Evolutionary conservation across 2,888 invertebrate species (phyloP).

Genomic region (Cynaeus angustus): DNA sequence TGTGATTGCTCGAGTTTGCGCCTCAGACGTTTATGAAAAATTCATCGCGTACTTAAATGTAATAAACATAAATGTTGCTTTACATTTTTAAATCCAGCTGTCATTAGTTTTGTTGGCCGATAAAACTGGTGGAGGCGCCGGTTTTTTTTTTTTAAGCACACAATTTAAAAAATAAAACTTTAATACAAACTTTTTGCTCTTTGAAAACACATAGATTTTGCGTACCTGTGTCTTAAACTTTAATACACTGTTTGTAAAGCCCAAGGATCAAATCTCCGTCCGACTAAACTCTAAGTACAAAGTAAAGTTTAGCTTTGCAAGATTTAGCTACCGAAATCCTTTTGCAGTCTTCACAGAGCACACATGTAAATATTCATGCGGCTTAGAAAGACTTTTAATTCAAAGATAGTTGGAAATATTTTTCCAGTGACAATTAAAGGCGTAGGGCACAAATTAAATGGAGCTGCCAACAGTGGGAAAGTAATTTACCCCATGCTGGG

Average conservation of each 20-base stretch:
- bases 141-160: no score
- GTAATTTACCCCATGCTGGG: constrained; percentile 40
- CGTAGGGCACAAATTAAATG: constrained; percentile 34
- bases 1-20: no score
- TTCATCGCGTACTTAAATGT: no score
- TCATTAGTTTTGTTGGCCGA: no score
- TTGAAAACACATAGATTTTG: not conserved
- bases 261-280: constrained; percentile 22
- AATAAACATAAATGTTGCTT: no score
- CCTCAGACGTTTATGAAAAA: no score
- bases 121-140: no score
- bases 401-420: constrained; percentile 15
- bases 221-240: constrained; percentile 27
- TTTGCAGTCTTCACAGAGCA: constrained; percentile 20
- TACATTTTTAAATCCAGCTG: no score
- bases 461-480: constrained; percentile 36
- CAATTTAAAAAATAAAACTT: no score
- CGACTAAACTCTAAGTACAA: constrained; percentile 32
- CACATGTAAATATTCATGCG: no score
- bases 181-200: no score
- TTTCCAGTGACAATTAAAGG: constrained; percentile 22
- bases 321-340: constrained; percentile 19
- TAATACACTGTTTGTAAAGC: constrained; percentile 27
- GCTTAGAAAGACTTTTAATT: no score
- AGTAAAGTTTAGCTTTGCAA: constrained; percentile 40